Percentiles rank a stretch among this genome's conserved stretches.
These are phyloP conservation scores for Brachionus calyciflorus DNA, from an alignment of 1,140 invertebrate genomes.

Conservation along the genomic window DNA sequence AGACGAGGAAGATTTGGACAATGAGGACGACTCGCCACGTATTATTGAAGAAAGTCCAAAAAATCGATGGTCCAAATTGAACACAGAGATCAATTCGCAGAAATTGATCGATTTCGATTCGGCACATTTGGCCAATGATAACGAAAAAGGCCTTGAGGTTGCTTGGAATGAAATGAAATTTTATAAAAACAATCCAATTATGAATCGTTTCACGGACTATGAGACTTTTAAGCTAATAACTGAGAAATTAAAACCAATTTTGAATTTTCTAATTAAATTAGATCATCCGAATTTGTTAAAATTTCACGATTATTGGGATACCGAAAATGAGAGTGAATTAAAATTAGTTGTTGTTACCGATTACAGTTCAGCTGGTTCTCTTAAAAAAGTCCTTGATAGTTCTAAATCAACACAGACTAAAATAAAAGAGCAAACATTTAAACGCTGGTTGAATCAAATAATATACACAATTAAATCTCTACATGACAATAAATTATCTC, in stretches of 20 bases:
- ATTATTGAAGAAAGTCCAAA: slow-evolving; percentile 32
- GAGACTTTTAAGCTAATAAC: not conserved
- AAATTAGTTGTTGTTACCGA: slow-evolving; percentile 37
- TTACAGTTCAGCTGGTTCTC: slow-evolving; percentile 25
- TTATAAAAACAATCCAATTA: not conserved
- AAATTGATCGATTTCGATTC: slow-evolving; percentile 39
- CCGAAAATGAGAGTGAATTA: not conserved
- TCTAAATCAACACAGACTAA: not conserved
- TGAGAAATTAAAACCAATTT: slow-evolving; percentile 15
- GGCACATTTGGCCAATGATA: slow-evolving; percentile 26
- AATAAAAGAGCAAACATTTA: slow-evolving; percentile 21
- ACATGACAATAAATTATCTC: slow-evolving; percentile 26
- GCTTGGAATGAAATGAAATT: slow-evolving; percentile 44
- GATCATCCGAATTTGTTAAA: slow-evolving; percentile 39
- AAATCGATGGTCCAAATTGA: slow-evolving; percentile 17
- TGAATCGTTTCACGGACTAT: slow-evolving; percentile 19
- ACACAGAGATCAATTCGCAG: not conserved
- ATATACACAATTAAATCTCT: slow-evolving; percentile 11
- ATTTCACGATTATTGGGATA: slow-evolving; percentile 37
- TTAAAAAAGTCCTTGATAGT: slow-evolving; percentile 28
- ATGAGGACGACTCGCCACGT: not conserved
- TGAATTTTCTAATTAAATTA: slow-evolving; percentile 27
- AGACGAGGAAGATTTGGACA: not conserved
- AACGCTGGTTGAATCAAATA: slow-evolving; percentile 40
- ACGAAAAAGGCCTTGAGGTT: slow-evolving; percentile 23